phyloP scores from a whole-genome alignment of 2,888 invertebrate species.

The Schrankia costaestrigalis region DNA sequence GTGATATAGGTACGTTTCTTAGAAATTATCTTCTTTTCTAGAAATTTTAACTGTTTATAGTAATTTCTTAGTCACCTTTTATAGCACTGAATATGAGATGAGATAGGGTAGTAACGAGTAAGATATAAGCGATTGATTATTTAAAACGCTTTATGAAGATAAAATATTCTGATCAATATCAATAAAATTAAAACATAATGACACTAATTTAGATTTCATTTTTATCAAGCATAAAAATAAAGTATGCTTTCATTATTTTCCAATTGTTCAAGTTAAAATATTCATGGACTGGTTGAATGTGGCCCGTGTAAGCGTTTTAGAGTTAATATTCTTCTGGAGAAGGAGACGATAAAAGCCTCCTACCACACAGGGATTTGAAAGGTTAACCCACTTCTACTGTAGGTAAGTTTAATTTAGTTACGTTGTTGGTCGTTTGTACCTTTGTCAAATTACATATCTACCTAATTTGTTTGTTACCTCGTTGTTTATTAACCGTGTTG shows the following conservation, averaged over 20 bases:
- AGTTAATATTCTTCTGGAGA: slow-evolving; percentile 36
- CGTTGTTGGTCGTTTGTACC: slow-evolving; percentile 34
- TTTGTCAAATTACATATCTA: slow-evolving; percentile 38
- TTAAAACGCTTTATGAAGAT: too few relatives aligned
- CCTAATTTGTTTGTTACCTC: slow-evolving; percentile 28
- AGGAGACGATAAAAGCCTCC: slow-evolving; percentile 28
- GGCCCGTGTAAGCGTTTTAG: slow-evolving; percentile 26
- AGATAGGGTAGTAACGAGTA: too few relatives aligned
- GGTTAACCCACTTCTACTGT: slow-evolving; percentile 34
- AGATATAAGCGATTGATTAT: too few relatives aligned
- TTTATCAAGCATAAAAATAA: slow-evolving; percentile 10
- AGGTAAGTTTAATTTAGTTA: slow-evolving; percentile 41
- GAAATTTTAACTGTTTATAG: too few relatives aligned
- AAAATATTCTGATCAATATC: too few relatives aligned
- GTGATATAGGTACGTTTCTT: too few relatives aligned
- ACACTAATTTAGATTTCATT: too few relatives aligned
- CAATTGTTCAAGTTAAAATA: slow-evolving; percentile 24
- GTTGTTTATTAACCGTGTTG: slow-evolving; percentile 27
- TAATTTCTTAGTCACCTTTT: too few relatives aligned
- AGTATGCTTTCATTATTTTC: slow-evolving; percentile 12
- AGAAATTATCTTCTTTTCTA: too few relatives aligned
- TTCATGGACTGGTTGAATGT: slow-evolving; percentile 27
- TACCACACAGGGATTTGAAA: slow-evolving; percentile 31
- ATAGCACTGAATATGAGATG: too few relatives aligned
- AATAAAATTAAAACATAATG: too few relatives aligned